A percentile compares a stretch with the other conserved stretches of the same genome.
Evolutionary conservation across 2,797 vertebrate genomes (phyloP).

Genomic region (Myiotriccus ornatus): DNA sequence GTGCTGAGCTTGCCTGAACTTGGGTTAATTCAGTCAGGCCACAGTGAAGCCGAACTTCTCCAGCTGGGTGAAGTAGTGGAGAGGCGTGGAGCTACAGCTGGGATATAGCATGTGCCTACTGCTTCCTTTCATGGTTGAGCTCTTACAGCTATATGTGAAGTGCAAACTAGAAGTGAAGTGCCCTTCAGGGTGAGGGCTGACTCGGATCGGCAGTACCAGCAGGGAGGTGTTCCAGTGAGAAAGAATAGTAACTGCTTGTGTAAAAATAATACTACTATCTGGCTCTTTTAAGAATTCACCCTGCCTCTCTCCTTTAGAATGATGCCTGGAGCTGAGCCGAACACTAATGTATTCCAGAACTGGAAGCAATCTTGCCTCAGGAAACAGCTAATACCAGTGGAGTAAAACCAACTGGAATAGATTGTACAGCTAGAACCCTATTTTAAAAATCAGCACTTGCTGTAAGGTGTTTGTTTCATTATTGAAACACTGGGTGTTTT

Average conservation of each 20-base stretch:
- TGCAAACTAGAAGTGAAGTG: background rate
- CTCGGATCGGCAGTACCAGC: background rate
- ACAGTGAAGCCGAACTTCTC: background rate
- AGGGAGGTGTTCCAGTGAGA: background rate
- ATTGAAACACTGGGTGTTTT: background rate
- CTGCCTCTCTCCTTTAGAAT: background rate
- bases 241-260: background rate
- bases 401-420: background rate
- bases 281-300: background rate
- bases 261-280: background rate
- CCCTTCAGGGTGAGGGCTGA: constrained; percentile 27
- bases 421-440: background rate
- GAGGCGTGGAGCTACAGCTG: background rate
- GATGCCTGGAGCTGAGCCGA: constrained; percentile 30
- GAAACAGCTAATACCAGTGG: background rate
- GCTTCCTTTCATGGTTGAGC: constrained; percentile 35
- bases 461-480: background rate
- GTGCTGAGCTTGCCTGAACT: background rate
- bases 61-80: background rate
- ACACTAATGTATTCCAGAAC: constrained; percentile 23
- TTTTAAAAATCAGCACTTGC: background rate
- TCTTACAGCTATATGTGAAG: background rate
- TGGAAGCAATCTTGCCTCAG: constrained; percentile 7
- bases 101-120: background rate
- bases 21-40: background rate